Base-by-base conservation (phyloP, 2,113 vertebrate genomes). In the Scolopax mira region DNA sequence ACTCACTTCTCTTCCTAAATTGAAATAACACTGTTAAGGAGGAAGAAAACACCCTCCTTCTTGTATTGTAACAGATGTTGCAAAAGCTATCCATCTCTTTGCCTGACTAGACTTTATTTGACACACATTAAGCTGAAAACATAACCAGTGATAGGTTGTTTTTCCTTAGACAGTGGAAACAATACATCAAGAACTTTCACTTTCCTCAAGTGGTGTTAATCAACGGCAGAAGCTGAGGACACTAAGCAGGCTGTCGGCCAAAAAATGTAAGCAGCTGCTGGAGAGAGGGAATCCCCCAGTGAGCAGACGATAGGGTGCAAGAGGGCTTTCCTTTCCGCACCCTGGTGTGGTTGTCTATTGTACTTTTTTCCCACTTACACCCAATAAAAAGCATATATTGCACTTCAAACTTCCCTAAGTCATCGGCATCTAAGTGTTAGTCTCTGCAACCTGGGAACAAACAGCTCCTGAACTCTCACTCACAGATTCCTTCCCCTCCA, bases 241-340 rank as follows among this genome's bases (percentile, higher is more conserved):
- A 3, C 78, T 86, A 62, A 92, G 82, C 25, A 87, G 93, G 95
- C 95, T 74, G 70, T 61, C 79, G 27, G 89, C 89, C 84, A 93
- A 97, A 94, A 96, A 92, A 90, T 27, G 79, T 66, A 96, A 95
- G 89, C 96, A 96, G 96, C 95, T 95, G 97, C 96, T 86, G 67
- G 80, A 90, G 71, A 67, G 65, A 89, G 96, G 95, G 96, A 98
- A 98, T 97, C 97, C 95, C 97, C 95, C 73, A 85, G 61, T 18
- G 87, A 92, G 44, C 66, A 92, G 86, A 86, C 4, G 5, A 46
- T 5, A 49, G 64, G 75, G 83, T 41, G 79, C 81, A 71, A 28
- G 52, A 79, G 42, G 71, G 49, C 28, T 92, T 88, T 75, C 78
- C 88, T 69, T 91, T 89, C 84, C 79, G 58, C 81, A 88, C 37